Conservation (phyloP, 2,888 invertebrate species). For the Bugulina stolonifera region DNA sequence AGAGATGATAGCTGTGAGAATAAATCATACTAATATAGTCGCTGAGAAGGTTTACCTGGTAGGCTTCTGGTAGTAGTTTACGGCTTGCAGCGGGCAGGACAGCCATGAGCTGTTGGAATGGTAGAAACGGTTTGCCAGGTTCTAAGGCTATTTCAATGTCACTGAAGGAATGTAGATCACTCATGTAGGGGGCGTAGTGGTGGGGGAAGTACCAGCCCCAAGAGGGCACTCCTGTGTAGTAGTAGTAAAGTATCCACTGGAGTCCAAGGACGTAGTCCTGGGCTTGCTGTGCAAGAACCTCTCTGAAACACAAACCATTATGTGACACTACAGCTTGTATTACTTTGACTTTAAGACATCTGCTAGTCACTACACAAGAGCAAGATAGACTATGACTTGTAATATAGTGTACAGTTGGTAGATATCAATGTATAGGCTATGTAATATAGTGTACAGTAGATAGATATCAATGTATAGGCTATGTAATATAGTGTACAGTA, state of each 20-base stretch:
- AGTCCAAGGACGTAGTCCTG: conserved; percentile 84
- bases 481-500: too few species aligned
- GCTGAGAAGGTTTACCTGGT: conserved; percentile 19
- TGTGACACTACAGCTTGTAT: too few species aligned
- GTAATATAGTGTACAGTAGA: too few species aligned
- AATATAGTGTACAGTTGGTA: too few species aligned
- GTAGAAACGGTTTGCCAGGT: conserved; percentile 77
- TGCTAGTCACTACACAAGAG: too few species aligned
- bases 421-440: too few species aligned
- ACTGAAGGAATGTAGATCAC: conserved; percentile 76
- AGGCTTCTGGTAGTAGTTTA: conserved; percentile 78
- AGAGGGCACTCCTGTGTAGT: conserved; percentile 89
- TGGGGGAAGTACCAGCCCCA: conserved; percentile 97
- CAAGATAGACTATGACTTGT: too few species aligned
- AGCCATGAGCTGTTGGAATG: conserved; percentile 95
- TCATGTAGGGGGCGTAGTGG: conserved; percentile 93
- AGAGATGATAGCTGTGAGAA: too few species aligned
- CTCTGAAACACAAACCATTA: conserved; percentile 63
- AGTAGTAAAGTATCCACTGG: conserved; percentile 94
- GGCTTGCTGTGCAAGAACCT: conserved; percentile 73
- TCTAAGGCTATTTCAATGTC: conserved; percentile 74
- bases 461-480: too few species aligned
- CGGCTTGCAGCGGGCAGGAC: conserved; percentile 97
- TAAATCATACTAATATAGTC: too few species aligned
- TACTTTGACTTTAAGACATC: too few species aligned